phyloP scores from a whole-genome alignment of 2,797 vertebrate species.

The Otolemur crassicaudatus region DNA sequence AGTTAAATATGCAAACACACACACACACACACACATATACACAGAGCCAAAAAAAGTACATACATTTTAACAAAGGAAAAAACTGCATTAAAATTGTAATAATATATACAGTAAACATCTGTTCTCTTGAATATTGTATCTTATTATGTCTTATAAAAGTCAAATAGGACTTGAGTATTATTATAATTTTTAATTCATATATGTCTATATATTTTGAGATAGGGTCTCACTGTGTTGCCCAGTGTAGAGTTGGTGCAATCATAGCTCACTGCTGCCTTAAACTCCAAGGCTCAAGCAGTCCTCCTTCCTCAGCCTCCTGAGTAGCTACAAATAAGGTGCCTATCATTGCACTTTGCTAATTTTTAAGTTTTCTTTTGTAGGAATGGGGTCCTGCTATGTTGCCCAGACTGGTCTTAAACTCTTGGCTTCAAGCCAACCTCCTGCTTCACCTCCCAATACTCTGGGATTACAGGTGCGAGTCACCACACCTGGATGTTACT shows the following conservation, averaged over 20 bases:
- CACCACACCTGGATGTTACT: accelerated
- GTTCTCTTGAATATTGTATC: too few species aligned
- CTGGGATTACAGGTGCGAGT: not conserved
- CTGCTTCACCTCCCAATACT: not conserved
- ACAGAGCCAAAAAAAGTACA: too few species aligned
- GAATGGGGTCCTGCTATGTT: not conserved
- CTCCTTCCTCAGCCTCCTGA: not conserved
- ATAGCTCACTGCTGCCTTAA: not conserved
- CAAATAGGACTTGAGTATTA: too few species aligned
- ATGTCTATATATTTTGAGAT: not conserved
- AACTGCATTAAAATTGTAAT: too few species aligned
- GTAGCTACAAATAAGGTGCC: not conserved
- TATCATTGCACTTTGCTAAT: not conserved
- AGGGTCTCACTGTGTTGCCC: not conserved
- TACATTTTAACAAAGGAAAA: too few species aligned
- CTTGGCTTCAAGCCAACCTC: not conserved
- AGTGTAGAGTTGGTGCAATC: not conserved
- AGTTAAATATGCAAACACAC: not conserved
- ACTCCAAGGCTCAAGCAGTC: not conserved
- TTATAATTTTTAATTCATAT: not conserved
- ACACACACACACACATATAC: too few species aligned
- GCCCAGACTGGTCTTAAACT: not conserved
- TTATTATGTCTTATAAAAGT: too few species aligned
- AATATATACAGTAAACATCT: too few species aligned
- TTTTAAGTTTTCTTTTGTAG: not conserved